Percentiles rank a stretch among this genome's conserved stretches.
phyloP scores from a whole-genome alignment of 2,113 vertebrate species.

The Elaphurus davidianus region DNA sequence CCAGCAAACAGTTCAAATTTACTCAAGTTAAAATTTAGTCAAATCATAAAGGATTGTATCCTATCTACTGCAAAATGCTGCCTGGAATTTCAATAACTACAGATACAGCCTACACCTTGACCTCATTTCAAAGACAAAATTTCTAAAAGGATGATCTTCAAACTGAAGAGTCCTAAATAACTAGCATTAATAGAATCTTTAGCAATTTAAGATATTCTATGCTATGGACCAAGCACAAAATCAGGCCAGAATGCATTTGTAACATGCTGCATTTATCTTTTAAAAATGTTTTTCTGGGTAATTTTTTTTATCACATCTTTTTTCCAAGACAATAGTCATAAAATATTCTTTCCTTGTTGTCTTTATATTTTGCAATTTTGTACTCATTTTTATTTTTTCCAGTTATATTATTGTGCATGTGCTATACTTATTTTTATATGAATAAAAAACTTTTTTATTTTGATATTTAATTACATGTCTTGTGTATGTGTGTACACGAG shows the following conservation, averaged over 20 bases:
- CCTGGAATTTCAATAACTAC: background rate
- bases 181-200: background rate
- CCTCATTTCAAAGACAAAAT: background rate
- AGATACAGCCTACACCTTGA: background rate
- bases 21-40: slow-evolving; percentile 1
- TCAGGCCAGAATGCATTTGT: background rate
- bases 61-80: background rate
- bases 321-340: background rate
- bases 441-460: background rate
- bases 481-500: accelerated
- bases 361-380: background rate
- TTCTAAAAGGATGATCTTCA: background rate
- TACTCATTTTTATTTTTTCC: background rate
- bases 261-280: background rate
- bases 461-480: background rate
- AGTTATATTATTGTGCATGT: background rate
- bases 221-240: background rate
- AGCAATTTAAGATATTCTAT: background rate
- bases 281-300: background rate
- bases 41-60: background rate
- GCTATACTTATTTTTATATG: too few relatives aligned
- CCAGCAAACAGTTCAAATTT: background rate
- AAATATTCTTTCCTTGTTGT: background rate
- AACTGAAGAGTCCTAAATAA: background rate
- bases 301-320: background rate